A percentile compares a stretch with the other conserved stretches of the same genome.
phyloP scores from a whole-genome alignment of 2,113 vertebrate genomes.

The Tringa solitaria region DNA sequence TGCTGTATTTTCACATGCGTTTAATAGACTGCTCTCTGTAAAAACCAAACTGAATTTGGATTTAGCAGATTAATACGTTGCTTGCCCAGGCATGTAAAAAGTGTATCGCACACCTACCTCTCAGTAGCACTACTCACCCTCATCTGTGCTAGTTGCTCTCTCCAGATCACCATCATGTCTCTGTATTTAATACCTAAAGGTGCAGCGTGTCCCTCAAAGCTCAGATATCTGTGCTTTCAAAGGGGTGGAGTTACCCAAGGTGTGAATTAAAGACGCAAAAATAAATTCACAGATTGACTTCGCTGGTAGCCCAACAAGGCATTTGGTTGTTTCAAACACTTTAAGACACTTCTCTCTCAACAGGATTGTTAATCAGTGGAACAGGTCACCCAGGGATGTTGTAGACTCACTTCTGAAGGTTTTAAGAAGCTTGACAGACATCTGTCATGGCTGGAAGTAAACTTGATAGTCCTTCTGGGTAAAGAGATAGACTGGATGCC shows the following conservation, averaged over 20 bases:
- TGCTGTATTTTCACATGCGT: neutral
- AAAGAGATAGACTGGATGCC: neutral
- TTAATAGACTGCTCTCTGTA: neutral
- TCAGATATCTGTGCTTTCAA: neutral
- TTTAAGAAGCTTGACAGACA: neutral
- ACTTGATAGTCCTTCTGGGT: neutral
- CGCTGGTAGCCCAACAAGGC: neutral
- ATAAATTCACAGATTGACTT: neutral
- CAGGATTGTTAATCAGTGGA: neutral
- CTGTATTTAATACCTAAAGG: neutral
- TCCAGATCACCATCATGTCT: accelerated
- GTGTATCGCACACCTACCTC: neutral
- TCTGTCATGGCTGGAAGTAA: neutral
- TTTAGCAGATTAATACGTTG: neutral
- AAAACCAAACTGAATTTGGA: neutral
- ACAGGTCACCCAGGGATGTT: neutral
- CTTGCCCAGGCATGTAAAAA: neutral
- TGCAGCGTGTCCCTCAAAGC: neutral
- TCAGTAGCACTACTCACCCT: neutral
- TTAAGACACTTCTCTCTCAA: neutral
- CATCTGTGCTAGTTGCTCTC: neutral
- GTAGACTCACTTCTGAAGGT: neutral
- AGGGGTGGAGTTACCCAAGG: neutral
- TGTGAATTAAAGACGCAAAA: neutral
- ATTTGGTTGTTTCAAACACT: neutral